Base-by-base conservation (phyloP, 2,888 invertebrate species). In the Acleris literana region DNA sequence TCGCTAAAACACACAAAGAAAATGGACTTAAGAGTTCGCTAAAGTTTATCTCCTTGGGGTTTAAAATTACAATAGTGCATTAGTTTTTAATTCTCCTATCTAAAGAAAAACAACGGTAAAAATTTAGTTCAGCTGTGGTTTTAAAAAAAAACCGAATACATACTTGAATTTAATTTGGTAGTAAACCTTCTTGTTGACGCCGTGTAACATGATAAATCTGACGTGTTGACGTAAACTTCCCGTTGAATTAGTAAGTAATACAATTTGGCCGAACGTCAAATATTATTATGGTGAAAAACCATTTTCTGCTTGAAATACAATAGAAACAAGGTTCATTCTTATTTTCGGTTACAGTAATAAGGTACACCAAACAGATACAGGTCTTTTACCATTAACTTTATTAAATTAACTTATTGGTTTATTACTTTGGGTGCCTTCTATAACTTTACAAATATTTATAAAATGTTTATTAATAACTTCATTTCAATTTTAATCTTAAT, bases 181-280 rank as follows among this genome's bases (percentile, higher is more conserved):
- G 33, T 59, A 48, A 64, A 22, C 48, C 48, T 48, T 49, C 33
- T 46, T 39, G 33, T 33, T 33, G 9, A 39, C 22, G 52, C 54
- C 55, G 54, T 48, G 20, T 9, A 33, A 33, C 33, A 33, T 33
- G 33, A 9, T 33, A 54, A 62, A 61, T 44, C 58, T 48, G 54
- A 54, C 49, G 49, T 43, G 44, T 51, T 29, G 51, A 55, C 44
- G 55, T 48, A 18, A 44, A n/a, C 52, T 49, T 49, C 59, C 57
- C 43, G 65, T 6, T 51, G 55, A 51, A 49, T 55, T 55, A 60
- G 55, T 65, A 55, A 60, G 55, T 65, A 55, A 65, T 43, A 55
- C 51, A 60, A 51, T 65, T 46, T 55, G 44, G 51, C 25, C 60
- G 46, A 25, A 49, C 65, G 54, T 29, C 60, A 51, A 49, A 55